Percentiles rank a stretch among this genome's conserved stretches.
phyloP scores from a whole-genome alignment of 2,113 vertebrate species.

The Rhinolophus ferrumequinum region DNA sequence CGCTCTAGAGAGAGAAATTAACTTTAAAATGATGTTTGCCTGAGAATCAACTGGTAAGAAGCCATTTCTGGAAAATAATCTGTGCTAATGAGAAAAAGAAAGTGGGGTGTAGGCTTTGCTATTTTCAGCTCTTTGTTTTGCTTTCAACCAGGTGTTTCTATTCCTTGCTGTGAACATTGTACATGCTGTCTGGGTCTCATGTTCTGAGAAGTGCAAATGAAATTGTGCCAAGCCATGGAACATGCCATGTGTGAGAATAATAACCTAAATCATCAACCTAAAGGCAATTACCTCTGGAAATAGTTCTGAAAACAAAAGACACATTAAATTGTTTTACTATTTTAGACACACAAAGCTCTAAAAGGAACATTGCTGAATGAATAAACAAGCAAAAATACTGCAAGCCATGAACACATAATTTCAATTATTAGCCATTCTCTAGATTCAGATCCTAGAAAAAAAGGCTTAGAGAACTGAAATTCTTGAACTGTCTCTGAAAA shows the following conservation, averaged over 20 bases:
- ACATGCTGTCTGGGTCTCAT: neutral
- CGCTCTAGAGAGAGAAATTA: neutral
- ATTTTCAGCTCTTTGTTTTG: slow-evolving; percentile 60
- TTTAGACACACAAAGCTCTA: neutral
- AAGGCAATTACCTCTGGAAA: neutral
- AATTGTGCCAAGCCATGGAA: neutral
- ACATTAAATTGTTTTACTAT: neutral
- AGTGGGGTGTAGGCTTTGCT: neutral
- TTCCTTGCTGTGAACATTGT: neutral
- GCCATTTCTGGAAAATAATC: slow-evolving; percentile 51
- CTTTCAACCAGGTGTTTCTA: slow-evolving; percentile 57
- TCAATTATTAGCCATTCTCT: neutral
- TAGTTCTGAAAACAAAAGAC: neutral
- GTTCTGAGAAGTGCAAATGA: neutral
- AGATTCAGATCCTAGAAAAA: neutral
- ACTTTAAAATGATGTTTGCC: slow-evolving; percentile 55
- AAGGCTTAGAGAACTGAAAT: neutral
- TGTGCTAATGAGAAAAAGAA: slow-evolving; percentile 79
- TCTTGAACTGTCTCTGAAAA: neutral
- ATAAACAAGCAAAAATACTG: neutral
- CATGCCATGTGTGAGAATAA: neutral
- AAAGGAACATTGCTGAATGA: neutral
- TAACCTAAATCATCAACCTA: neutral
- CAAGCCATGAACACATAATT: accelerated
- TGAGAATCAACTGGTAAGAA: neutral